A percentile compares a stretch with the other conserved stretches of the same genome.
phyloP scores from a whole-genome alignment of 2,113 vertebrate species.

The Chloebia gouldiae region DNA sequence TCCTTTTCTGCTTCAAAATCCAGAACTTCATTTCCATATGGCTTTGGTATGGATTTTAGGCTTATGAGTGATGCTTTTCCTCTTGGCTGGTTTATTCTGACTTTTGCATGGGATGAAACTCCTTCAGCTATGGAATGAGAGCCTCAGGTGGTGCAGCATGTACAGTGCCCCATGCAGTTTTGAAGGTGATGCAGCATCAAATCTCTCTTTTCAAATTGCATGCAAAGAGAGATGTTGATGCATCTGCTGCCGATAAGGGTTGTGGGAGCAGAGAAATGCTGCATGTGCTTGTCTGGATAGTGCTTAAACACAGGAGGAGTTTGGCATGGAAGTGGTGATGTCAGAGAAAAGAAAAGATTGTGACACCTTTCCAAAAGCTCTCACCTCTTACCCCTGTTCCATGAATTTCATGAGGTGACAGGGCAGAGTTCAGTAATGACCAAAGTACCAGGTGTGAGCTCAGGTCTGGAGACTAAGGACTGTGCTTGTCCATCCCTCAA shows the following conservation, averaged over 20 bases:
- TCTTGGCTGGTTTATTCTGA: not conserved
- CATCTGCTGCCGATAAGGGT: not conserved
- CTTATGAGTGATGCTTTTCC: not conserved
- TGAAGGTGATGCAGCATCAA: not conserved
- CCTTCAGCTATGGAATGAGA: not conserved
- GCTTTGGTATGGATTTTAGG: not conserved
- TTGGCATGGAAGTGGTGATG: constrained; percentile 11
- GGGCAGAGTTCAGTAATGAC: not conserved
- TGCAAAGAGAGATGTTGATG: not conserved
- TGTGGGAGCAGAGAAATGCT: not conserved
- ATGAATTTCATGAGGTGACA: not conserved
- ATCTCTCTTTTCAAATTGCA: not conserved
- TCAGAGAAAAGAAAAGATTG: not conserved
- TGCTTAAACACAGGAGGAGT: not conserved
- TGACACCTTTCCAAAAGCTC: not conserved
- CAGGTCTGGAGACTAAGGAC: not conserved
- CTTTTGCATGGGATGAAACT: not conserved
- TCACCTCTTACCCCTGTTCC: not conserved
- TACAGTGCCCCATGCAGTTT: not conserved
- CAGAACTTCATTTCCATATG: not conserved
- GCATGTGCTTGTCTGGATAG: not conserved
- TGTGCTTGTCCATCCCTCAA: not conserved
- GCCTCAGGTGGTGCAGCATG: not conserved
- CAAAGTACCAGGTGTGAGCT: not conserved
- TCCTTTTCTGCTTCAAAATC: not conserved